Base-by-base conservation (phyloP, 2,797 vertebrate genomes). In the Caiman crocodilus region DNA sequence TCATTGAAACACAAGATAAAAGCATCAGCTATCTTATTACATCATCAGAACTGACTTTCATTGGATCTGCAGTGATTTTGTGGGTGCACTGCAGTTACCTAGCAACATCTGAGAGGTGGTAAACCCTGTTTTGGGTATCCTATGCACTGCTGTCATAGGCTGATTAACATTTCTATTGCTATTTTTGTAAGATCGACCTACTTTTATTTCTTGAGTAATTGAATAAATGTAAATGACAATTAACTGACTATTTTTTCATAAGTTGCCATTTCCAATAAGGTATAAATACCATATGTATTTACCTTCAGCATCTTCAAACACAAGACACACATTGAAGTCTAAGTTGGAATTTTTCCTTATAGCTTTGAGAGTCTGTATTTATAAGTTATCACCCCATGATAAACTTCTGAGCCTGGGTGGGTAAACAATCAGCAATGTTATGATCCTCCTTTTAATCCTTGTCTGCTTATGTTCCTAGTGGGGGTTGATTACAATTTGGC, bases 171-270 rank as follows among this genome's bases (percentile, higher is more conserved):
- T 80, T 75, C 59, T 84, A 2, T 30, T 77, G 61, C n/a, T 69
- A 59, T 63, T 82, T 88, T 85, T 92, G 56, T 61, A 91, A 85
- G 10, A 79, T n/a, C 91, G 83, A 90, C 60, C 61, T 87, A 61
- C 69, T 93, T 94, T 90, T 88, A 71, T 71, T 90, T 12, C 30
- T 58, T 50, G 71, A 30, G 14, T 63, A 35, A 35, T 78, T 55
- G 5, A 25, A 76, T 57, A 12, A 58, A 57, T 23, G 32, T 9
- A 21, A 25, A 61, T n/a, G 60, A 17, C 28, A 56, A 50, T 26
- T 71, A n/a, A 79, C 25, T 50, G 35, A 87, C 57, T 23, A 18
- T 23, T 42, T 74, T 60, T 55, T 61, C 73, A 50, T 50, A 42
- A 26, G 26, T 61, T 61, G 20, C 42, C 69, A 42, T 4, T 32